Percentiles rank a stretch among this genome's conserved stretches.
phyloP scores from a whole-genome alignment of 2,888 invertebrate genomes.

The Strigamia transsilvanica region DNA sequence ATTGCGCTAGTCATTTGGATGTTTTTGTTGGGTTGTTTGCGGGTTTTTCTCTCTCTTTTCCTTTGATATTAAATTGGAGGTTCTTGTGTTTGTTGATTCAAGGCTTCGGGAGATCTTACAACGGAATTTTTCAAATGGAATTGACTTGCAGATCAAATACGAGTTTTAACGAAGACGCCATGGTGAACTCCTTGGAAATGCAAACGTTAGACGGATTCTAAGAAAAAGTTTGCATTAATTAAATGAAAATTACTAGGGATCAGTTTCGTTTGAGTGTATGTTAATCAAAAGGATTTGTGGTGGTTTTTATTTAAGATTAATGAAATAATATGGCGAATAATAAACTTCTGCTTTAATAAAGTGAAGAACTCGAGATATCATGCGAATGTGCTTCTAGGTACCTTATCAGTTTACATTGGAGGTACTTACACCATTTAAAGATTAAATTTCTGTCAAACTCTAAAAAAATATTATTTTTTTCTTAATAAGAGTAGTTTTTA shows the following conservation, averaged over 20 bases:
- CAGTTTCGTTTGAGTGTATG: not conserved
- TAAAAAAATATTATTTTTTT: too few relatives aligned
- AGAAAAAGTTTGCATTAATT: conserved; percentile 7
- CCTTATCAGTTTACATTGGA: too few relatives aligned
- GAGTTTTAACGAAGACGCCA: conserved; percentile 2
- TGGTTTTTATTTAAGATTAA: not conserved
- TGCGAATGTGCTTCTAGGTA: too few relatives aligned
- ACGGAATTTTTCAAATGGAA: not conserved
- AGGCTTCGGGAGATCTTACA: not conserved
- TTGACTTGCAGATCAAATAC: conserved; percentile 25
- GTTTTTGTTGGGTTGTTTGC: not conserved
- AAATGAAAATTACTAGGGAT: not conserved
- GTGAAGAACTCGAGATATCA: too few relatives aligned
- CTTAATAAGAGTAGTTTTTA: too few relatives aligned
- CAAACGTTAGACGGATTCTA: not conserved
- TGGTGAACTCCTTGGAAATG: not conserved
- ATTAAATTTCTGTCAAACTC: too few relatives aligned
- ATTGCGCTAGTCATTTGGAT: too few relatives aligned
- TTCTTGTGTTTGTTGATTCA: conserved; percentile 1
- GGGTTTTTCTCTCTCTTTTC: not conserved
- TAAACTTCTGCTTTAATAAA: too few relatives aligned
- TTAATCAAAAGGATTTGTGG: not conserved
- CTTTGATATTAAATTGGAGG: conserved; percentile 3
- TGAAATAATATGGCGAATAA: too few relatives aligned
- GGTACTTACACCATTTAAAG: too few relatives aligned